Evolutionary conservation across 2,888 invertebrate genomes (phyloP).

Genomic region (Eilema caniola): DNA sequence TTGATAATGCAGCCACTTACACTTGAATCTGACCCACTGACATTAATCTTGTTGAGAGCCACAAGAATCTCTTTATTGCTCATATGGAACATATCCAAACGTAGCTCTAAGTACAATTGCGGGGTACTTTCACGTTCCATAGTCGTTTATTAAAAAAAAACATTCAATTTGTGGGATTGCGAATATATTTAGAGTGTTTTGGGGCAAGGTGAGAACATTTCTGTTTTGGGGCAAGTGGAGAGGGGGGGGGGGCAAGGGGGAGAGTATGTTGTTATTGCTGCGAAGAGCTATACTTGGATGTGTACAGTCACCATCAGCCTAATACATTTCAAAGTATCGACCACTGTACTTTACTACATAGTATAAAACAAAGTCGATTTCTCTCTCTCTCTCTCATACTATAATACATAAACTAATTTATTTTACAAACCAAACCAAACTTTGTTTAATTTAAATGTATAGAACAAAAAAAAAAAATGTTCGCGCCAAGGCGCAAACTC

Average conservation of each 20-base stretch:
- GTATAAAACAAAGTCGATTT: no score
- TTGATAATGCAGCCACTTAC: conserved; percentile 44
- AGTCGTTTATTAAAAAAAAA: conserved; percentile 40
- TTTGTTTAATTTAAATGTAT: no score
- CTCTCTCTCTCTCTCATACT: no score
- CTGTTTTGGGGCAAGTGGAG: not conserved
- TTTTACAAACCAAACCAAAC: no score
- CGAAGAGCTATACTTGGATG: no score
- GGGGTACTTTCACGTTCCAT: conserved; percentile 28
- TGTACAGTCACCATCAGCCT: no score
- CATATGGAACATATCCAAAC: conserved; percentile 45
- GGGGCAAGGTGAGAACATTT: not conserved
- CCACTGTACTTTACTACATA: no score
- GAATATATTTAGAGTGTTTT: not conserved
- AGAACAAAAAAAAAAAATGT: no score
- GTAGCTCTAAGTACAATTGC: conserved; percentile 47
- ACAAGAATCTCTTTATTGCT: conserved; percentile 65
- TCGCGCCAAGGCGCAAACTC: no score
- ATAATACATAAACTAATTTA: no score
- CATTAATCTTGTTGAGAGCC: conserved; percentile 52
- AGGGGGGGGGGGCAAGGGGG: no score
- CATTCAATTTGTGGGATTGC: conserved; percentile 32
- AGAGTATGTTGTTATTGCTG: not conserved
- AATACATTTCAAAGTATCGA: no score
- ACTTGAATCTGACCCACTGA: conserved; percentile 67